These are phyloP conservation scores for Dendroctonus ponderosae DNA, from an alignment of 1,140 invertebrate genomes.

Conservation along the genomic window DNA sequence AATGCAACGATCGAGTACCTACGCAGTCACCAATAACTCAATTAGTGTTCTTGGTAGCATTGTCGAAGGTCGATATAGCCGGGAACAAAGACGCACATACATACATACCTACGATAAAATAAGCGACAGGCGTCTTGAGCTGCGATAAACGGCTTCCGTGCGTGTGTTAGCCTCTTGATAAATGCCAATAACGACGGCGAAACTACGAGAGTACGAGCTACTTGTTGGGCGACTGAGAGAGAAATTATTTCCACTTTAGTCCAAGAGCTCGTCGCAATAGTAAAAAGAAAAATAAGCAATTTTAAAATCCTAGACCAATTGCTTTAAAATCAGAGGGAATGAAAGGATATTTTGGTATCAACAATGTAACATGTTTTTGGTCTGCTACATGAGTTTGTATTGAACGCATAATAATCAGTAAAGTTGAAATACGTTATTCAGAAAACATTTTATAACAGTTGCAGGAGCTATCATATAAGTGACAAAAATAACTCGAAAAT, in stretches of 20 bases:
- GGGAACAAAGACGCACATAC: constrained; percentile 18
- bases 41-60: constrained; percentile 2
- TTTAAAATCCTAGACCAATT: too few relatives aligned
- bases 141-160: constrained; percentile 34
- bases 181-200: constrained; percentile 32
- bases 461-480: too few relatives aligned
- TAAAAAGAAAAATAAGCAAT: neutral
- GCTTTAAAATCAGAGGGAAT: too few relatives aligned
- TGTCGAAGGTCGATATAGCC: constrained; percentile 14
- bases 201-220: constrained; percentile 18
- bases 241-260: constrained; percentile 4
- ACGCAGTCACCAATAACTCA: too few relatives aligned
- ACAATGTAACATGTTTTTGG: too few relatives aligned
- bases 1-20: too few relatives aligned
- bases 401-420: too few relatives aligned
- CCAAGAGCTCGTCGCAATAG: neutral
- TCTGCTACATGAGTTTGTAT: too few relatives aligned
- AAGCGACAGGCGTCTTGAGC: constrained; percentile 29
- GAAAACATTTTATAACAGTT: too few relatives aligned
- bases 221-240: constrained; percentile 23
- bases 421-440: too few relatives aligned
- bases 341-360: too few relatives aligned
- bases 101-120: constrained; percentile 26
- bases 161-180: constrained; percentile 34
- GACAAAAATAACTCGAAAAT: too few relatives aligned